Evolutionary conservation across 1,140 invertebrate genomes (phyloP), one percentile per base, ranked within the genome.

Genomic region (Neodiprion fabricii): DNA sequence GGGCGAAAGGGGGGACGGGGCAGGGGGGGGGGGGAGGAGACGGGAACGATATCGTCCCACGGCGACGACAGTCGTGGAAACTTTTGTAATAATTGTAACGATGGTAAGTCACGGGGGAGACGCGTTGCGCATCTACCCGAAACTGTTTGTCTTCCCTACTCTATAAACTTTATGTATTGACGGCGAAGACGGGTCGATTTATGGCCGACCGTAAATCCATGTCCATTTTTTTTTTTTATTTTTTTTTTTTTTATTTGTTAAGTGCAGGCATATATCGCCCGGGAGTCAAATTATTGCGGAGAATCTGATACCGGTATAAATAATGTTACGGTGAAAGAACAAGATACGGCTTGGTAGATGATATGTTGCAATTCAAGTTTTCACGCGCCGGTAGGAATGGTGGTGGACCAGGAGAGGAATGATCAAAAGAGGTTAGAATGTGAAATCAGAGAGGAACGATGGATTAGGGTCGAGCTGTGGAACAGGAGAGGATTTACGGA

Each of bases 41-140:
- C 74, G 74, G 73, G 74, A 73, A 74, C 69, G 75, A 73, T 71
- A 75, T 75, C 76, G 70, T 74, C 69, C 72, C 70, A 67, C 28
- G 53, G 14, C 69, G 72, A 75, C 73, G 75, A 77, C 73, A 73
- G 48, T 71, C 76, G 71, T 75, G 73, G 53, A 61, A 61, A 61
- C 53, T 61, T 61, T 61, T 61, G 53, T 61, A 61, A 61, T 61
- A 61, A 61, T 61, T 61, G 53, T 61, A 61, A 61, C 53, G 11
- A 11, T 17, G 11, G 11, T 14, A 61, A 14, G 53, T 61, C 53
- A 12, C 53, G 11, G 11, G 53, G 53, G 53, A 17, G 53, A 61
- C 11, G 28, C 11, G n/a, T 9, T 61, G n/a, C 11, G 53, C 53
- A 72, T 48, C 61, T 71, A 50, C 71, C 71, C 65, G 67, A 23